Percentiles rank a stretch among this genome's conserved stretches.
Evolutionary conservation across 1,140 invertebrate genomes (phyloP).

Genomic region (Heterodera schachtii): DNA sequence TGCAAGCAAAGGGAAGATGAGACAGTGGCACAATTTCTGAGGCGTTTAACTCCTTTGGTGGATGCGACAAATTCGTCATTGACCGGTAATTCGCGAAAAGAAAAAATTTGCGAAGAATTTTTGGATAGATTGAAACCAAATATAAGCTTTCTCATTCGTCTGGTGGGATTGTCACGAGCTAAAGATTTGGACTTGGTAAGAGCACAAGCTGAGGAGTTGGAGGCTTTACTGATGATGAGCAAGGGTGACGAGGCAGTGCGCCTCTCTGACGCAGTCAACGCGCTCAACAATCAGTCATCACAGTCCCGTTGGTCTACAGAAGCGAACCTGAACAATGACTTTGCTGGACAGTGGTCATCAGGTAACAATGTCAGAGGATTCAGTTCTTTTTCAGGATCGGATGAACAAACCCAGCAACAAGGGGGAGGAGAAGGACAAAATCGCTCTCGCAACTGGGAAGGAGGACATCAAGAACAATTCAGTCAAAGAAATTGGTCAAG

Average conservation of each 20-base stretch:
- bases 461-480: background rate
- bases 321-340: background rate
- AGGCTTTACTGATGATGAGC: background rate
- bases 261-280: background rate
- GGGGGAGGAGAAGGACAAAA: too few relatives aligned
- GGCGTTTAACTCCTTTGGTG: too few relatives aligned
- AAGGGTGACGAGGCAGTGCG: background rate
- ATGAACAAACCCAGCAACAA: too few relatives aligned
- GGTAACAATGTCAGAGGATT: background rate
- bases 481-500: background rate
- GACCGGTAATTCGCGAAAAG: too few relatives aligned
- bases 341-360: background rate
- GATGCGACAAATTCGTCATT: too few relatives aligned
- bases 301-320: background rate
- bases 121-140: too few relatives aligned
- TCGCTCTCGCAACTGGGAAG: background rate
- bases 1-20: too few relatives aligned
- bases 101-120: too few relatives aligned
- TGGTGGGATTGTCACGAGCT: background rate
- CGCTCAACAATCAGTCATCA: background rate
- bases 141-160: slow-evolving; percentile 4
- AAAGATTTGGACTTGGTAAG: slow-evolving; percentile 8
- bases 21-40: too few relatives aligned
- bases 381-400: background rate
- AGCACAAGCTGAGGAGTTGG: slow-evolving; percentile 11